These are phyloP conservation scores for Heliconius cydno DNA, from an alignment of 2,888 invertebrate genomes.

Conservation along the genomic window DNA sequence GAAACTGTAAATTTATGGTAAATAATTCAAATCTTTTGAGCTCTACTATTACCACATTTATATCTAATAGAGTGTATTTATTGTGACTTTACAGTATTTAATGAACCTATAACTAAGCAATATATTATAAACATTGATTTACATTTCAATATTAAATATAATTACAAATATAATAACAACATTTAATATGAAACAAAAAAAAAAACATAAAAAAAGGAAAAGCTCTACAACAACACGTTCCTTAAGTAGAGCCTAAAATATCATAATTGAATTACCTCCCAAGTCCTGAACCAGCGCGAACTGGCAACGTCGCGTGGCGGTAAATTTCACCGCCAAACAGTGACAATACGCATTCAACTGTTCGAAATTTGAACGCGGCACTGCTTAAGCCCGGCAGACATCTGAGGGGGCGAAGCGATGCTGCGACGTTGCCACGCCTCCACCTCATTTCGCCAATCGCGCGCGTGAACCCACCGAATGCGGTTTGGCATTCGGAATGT, in stretches of 20 bases:
- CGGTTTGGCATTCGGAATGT: slow-evolving; percentile 54
- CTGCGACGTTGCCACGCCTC: slow-evolving; percentile 72
- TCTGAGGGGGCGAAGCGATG: slow-evolving; percentile 66
- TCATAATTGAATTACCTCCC: slow-evolving; percentile 70
- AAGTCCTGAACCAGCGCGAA: slow-evolving; percentile 61
- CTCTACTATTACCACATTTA: neutral
- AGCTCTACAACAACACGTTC: slow-evolving; percentile 35
- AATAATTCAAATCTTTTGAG: neutral
- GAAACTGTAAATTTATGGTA: neutral
- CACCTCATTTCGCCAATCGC: slow-evolving; percentile 63
- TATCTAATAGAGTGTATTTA: too few relatives aligned
- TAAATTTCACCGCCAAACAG: slow-evolving; percentile 69
- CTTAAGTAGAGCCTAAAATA: slow-evolving; percentile 47
- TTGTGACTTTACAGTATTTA: too few relatives aligned
- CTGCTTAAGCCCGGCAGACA: slow-evolving; percentile 69
- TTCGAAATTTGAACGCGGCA: slow-evolving; percentile 73
- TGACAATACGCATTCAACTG: slow-evolving; percentile 80
- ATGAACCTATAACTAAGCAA: too few relatives aligned
- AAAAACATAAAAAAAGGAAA: slow-evolving; percentile 40
- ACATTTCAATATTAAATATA: too few relatives aligned
- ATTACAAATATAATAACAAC: neutral
- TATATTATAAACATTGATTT: too few relatives aligned
- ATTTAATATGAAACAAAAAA: slow-evolving; percentile 1
- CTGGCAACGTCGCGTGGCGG: slow-evolving; percentile 73
- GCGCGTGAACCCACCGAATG: slow-evolving; percentile 51